Evolutionary conservation across 2,888 invertebrate species (phyloP), one percentile per base, ranked within the genome.

Genomic region (Allophyes oxyacanthae): DNA sequence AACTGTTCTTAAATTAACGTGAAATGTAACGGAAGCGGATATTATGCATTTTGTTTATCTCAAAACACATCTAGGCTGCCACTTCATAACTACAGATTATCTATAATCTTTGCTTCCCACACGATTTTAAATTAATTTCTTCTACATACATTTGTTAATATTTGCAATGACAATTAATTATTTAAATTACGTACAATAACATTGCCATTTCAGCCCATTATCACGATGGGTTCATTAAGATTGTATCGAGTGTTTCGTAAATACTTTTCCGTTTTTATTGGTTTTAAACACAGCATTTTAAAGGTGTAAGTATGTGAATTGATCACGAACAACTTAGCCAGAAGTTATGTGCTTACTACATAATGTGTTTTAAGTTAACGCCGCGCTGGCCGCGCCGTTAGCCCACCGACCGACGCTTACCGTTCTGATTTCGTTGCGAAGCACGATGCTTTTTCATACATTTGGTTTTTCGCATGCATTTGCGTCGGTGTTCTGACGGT

Each of bases 221-320:
- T 41, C 13, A 32, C 28, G 10, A 46, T 38, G 34, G 10, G 30
- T 36, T 60, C 52, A 65, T 74, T 74, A 58, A 70, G 75, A 72
- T 60, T 53, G 38, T 69, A 69, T 69, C 64, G 40, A 45, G 37
- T 55, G 59, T 50, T 49, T 53, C 46, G 57, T 46, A 61, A 71
- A 72, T 52, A 36, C 26, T 37, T 50, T 48, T 8, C n/a, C 32
- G 9, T 5, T 51, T 43, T 43, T 43, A 42, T 64, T 67, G 53
- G 58, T 69, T 69, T 53, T 40, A 37, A 43, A 30, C 8, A 20
- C 51, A 36, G 30, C 33, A 41, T 60, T 65, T 65, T 53, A 49
- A 55, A 45, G 42, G 28, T 28, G 40, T 53, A 43, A 61, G 51
- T 33, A 62, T 64, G 69, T 36, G 51, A 62, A 56, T 36, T 49